Conservation (phyloP, 1,140 invertebrate species). For the Drosophila erecta region DNA sequence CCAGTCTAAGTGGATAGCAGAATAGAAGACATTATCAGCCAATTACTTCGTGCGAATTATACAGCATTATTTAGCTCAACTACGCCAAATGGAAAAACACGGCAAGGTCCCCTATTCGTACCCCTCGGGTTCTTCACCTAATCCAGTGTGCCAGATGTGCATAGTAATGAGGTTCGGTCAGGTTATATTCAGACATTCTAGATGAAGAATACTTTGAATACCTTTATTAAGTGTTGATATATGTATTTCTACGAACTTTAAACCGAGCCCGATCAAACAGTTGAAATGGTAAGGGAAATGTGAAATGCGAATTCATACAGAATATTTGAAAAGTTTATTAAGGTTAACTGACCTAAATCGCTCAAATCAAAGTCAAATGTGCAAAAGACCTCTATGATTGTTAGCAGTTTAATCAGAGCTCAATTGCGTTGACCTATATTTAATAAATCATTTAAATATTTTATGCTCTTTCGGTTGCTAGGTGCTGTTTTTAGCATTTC, state of each 20-base stretch:
- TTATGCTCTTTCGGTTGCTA: slow-evolving; percentile 7
- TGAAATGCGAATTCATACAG: neutral
- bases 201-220: slow-evolving; percentile 31
- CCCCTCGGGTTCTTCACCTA: neutral
- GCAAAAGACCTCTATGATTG: slow-evolving; percentile 10
- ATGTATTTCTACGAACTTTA: neutral
- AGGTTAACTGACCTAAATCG: slow-evolving; percentile 29
- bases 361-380: slow-evolving; percentile 25
- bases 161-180: slow-evolving; percentile 28
- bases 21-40: slow-evolving; percentile 20
- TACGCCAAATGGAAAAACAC: slow-evolving; percentile 53
- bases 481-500: too few relatives aligned
- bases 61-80: slow-evolving; percentile 39
- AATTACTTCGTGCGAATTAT: slow-evolving; percentile 66
- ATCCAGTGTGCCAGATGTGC: slow-evolving; percentile 32
- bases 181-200: neutral
- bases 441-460: neutral
- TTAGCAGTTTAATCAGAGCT: slow-evolving; percentile 5
- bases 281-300: neutral
- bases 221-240: neutral
- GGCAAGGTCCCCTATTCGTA: slow-evolving; percentile 37
- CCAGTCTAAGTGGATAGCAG: neutral
- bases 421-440: slow-evolving; percentile 15
- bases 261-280: neutral
- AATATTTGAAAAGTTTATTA: slow-evolving; percentile 10